Base-by-base conservation (phyloP, 2,888 invertebrate species). In the Trissoscelio sp. region DNA sequence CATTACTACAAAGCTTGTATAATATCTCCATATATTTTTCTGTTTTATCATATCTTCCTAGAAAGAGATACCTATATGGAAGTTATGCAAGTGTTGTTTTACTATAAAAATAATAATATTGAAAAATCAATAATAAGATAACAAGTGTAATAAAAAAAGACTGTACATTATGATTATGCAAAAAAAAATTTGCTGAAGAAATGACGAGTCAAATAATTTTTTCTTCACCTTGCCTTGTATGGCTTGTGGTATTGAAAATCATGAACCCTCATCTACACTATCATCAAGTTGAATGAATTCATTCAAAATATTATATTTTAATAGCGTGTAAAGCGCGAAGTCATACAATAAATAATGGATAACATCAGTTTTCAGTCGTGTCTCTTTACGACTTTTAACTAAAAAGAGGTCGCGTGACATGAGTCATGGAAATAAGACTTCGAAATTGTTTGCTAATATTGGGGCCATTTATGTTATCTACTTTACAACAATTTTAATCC, bases 401-500 rank as follows among this genome's bases (percentile, higher is more conserved):
- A 31, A 44, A 62, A 62, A 62, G 46, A 28, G 31, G 31, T 62
- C 24, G 46, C 46, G 62, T 62, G 44, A 62, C 62, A 31, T 18
- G 46, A 46, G n/a, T 62, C 14, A 24, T n/a, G 58, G 12, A 46
- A 37, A 66, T 48, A 66, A 66, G 51, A 51, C 51, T 51, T 37
- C 34, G 37, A 66, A 37, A 66, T 39, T 37, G 39, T 66, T 51
- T 12, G 37, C 22, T 51, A 66, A 51, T 51, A 66, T 37, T 14
- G 51, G 46, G 24, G 39, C 22, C 22, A 51, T 48, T 66, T 51
- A 14, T 37, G 5, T 22, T 9, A 22, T 24, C 16, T 42, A 14
- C 28, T 42, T 3, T 5, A 31, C 34, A 12, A 12, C n/a, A 64
- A 48, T 48, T 48, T 64, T 42, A 64, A 64, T 64, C 48, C 48